Evolutionary conservation across 1,140 invertebrate species (phyloP), one percentile per base, ranked within the genome.

Genomic region (Belonocnema kinseyi): DNA sequence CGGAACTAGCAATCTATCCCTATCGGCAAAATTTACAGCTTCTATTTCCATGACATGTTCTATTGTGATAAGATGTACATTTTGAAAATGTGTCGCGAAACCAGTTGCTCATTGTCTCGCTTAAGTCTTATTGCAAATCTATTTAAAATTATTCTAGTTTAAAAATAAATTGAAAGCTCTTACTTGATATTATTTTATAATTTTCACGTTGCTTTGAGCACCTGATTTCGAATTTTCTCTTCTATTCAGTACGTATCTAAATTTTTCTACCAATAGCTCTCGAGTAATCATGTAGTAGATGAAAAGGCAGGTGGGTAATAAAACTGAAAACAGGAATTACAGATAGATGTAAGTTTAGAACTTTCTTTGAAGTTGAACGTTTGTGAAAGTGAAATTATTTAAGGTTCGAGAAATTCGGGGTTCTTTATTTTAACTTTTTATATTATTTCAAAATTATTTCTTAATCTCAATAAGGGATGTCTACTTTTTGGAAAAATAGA

Each of bases 61-160:
- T 66, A 66, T 66, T 66, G 58, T 66, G 58, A 66, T 66, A 66
- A 66, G 19, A 66, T 33, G 58, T 33, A 66, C 58, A 66, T 66
- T 66, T 66, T 33, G 61, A 66, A 66, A 40, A 66, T 66, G 21
- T 66, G 46, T 66, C 40, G 33, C 26, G 14, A 40, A 66, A 66
- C 40, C 33, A 66, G 61, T 3, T 66, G 61, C 12, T 66, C 33
- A 66, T 16, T n/a, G 61, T 40, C n/a, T 8, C 61, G 26, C 3
- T 5, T 17, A 54, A 10, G 10, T 8, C 17, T 6, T n/a, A 54
- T 46, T 46, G 40, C 40, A 46, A 46, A 46, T 46, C 10, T 46
- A 46, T 46, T 46, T 0, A 46, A 46, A 46, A 46, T 46, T 46
- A 46, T 11, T 46, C 6, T 46, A 46, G 7, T 46, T 46, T 46